A percentile compares a stretch with the other conserved stretches of the same genome.
Evolutionary conservation across 2,797 vertebrate species (phyloP).

Genomic region (Arnoldichthys spilopterus): DNA sequence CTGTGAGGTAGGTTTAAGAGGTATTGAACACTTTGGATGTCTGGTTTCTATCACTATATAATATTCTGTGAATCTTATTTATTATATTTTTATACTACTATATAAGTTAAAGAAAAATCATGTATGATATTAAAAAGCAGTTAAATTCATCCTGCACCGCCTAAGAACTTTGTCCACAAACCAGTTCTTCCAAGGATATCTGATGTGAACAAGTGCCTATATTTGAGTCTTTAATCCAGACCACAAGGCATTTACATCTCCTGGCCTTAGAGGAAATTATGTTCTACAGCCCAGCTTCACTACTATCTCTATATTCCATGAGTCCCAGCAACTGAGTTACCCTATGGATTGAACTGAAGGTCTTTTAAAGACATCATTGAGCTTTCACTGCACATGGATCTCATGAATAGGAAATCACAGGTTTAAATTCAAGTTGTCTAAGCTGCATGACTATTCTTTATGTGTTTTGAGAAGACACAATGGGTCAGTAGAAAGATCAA

Average conservation of each 20-base stretch:
- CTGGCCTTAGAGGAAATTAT: not conserved
- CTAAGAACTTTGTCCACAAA: not conserved
- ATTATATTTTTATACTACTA: no score
- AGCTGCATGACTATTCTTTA: not conserved
- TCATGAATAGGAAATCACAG: conserved; percentile 12
- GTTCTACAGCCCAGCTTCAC: not conserved
- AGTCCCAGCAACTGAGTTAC: not conserved
- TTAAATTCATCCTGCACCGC: no score
- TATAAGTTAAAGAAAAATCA: no score
- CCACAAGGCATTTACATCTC: not conserved
- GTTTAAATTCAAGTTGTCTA: not conserved
- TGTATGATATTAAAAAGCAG: no score
- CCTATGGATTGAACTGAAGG: not conserved
- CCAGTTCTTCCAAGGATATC: not conserved
- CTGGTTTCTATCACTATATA: no score
- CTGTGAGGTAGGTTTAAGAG: no score
- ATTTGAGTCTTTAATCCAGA: not conserved
- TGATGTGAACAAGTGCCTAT: not conserved
- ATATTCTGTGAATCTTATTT: no score
- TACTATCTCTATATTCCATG: not conserved
- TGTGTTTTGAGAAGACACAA: conserved; percentile 13
- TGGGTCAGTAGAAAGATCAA: conserved; percentile 19
- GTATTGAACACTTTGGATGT: no score
- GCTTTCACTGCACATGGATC: not conserved
- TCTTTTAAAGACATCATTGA: not conserved